Evolutionary conservation across 2,113 vertebrate species (phyloP).

Genomic region (Ahaetulla prasina): DNA sequence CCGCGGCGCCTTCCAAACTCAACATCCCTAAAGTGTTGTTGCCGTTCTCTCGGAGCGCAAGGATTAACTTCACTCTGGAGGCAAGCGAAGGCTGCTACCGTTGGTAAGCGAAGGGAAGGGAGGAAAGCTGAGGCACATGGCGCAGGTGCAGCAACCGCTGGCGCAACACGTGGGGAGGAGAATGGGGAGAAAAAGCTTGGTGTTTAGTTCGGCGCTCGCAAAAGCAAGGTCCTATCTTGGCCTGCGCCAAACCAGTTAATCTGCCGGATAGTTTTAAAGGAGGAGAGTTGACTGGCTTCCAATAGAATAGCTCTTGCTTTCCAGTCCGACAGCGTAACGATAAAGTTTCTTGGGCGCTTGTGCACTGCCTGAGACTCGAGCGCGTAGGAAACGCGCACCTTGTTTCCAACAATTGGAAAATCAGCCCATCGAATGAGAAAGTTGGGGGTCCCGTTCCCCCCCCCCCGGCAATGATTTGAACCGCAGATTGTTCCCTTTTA

Average conservation of each 20-base stretch:
- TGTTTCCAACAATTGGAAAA: not conserved
- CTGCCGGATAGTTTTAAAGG: not conserved
- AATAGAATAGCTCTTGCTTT: not conserved
- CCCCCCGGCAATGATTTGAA: not conserved
- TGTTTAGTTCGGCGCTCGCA: not conserved
- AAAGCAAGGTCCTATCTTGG: not conserved
- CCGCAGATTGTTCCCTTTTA: not conserved
- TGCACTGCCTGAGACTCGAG: not conserved
- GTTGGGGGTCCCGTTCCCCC: no score
- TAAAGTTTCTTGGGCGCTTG: not conserved
- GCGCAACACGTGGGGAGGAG: not conserved
- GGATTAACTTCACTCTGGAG: constrained; percentile 89
- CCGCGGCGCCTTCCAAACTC: constrained; percentile 72
- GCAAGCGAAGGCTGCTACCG: constrained; percentile 91
- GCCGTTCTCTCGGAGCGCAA: constrained; percentile 81
- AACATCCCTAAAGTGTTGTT: constrained; percentile 90
- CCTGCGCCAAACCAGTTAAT: not conserved
- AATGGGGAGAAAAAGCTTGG: fast-evolving
- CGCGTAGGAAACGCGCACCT: not conserved
- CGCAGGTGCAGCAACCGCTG: not conserved
- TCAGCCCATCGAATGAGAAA: not conserved
- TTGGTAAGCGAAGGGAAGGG: constrained; percentile 78
- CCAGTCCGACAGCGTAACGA: not conserved
- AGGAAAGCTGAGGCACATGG: not conserved
- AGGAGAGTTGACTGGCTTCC: not conserved